Evolutionary conservation across 1,140 invertebrate genomes (phyloP).

Genomic region (Bombyx mandarina): DNA sequence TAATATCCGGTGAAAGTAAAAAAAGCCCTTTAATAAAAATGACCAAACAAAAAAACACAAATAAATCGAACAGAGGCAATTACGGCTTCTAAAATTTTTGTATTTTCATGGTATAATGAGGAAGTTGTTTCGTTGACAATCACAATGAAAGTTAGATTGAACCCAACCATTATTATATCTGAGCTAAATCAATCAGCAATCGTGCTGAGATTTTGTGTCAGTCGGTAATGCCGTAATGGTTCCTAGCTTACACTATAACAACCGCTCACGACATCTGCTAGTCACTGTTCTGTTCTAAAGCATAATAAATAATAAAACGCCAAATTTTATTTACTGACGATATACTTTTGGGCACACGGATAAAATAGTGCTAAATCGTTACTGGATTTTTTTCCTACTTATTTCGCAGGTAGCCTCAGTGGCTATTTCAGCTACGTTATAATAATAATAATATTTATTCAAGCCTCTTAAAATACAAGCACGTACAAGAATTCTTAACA

Average conservation of each 20-base stretch:
- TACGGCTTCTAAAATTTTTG: not conserved
- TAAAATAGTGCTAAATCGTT: too few relatives aligned
- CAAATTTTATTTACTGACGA: too few relatives aligned
- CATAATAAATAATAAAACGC: too few relatives aligned
- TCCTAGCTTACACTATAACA: not conserved
- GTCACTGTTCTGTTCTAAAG: too few relatives aligned
- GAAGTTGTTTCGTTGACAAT: conserved; percentile 33
- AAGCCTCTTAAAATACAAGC: too few relatives aligned
- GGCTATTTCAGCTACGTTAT: too few relatives aligned
- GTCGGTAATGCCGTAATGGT: conserved; percentile 24
- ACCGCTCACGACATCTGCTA: too few relatives aligned
- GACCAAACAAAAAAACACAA: not conserved
- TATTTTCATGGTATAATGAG: conserved; percentile 18
- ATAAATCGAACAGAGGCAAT: not conserved
- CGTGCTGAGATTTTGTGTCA: conserved; percentile 23
- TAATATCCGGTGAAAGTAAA: not conserved
- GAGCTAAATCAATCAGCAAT: conserved; percentile 16
- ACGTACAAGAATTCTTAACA: too few relatives aligned
- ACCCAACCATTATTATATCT: conserved; percentile 28
- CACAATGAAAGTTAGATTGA: conserved; percentile 27
- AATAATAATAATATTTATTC: too few relatives aligned
- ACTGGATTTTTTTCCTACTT: too few relatives aligned
- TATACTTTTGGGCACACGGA: too few relatives aligned
- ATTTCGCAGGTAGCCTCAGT: too few relatives aligned
- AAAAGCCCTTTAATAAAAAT: not conserved